Evolutionary conservation across 2,888 invertebrate species (phyloP).

Genomic region (Ganaspis brasiliensis): DNA sequence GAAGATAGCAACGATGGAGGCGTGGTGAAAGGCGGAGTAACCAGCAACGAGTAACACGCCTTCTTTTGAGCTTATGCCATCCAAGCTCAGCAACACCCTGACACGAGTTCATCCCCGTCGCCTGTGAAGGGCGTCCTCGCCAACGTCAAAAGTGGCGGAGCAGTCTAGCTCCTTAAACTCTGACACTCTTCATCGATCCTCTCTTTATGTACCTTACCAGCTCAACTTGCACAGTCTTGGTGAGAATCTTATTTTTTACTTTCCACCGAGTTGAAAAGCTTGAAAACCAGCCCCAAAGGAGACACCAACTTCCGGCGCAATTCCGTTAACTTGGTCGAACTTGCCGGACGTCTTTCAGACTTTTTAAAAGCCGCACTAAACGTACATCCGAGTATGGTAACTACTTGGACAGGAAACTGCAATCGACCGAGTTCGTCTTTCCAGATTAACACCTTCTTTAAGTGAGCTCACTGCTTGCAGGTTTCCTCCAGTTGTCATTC

Average conservation of each 20-base stretch:
- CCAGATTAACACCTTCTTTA: constrained; percentile 30
- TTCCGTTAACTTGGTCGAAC: constrained; percentile 34
- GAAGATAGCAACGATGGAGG: constrained; percentile 62
- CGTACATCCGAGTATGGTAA: constrained; percentile 22
- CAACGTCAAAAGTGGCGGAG: constrained; percentile 69
- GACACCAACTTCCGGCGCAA: constrained; percentile 3
- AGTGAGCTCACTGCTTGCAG: neutral
- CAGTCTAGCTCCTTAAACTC: constrained; percentile 65
- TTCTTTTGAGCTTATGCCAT: constrained; percentile 46
- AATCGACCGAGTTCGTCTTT: constrained; percentile 23
- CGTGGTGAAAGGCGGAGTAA: constrained; percentile 68
- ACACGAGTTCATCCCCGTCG: constrained; percentile 61
- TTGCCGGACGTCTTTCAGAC: neutral
- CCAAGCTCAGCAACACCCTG: constrained; percentile 63
- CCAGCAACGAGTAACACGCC: constrained; percentile 63
- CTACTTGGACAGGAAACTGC: neutral
- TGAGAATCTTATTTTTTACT: constrained; percentile 15
- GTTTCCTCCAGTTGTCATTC: constrained; percentile 15
- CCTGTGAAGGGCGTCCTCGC: constrained; percentile 62
- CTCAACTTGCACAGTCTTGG: constrained; percentile 8
- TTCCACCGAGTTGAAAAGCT: neutral
- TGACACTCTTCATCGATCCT: constrained; percentile 68
- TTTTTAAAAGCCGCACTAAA: constrained; percentile 9
- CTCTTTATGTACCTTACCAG: constrained; percentile 38
- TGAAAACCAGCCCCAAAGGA: neutral